phyloP scores from a whole-genome alignment of 2,797 vertebrate species.

The Megaceryle alcyon region DNA sequence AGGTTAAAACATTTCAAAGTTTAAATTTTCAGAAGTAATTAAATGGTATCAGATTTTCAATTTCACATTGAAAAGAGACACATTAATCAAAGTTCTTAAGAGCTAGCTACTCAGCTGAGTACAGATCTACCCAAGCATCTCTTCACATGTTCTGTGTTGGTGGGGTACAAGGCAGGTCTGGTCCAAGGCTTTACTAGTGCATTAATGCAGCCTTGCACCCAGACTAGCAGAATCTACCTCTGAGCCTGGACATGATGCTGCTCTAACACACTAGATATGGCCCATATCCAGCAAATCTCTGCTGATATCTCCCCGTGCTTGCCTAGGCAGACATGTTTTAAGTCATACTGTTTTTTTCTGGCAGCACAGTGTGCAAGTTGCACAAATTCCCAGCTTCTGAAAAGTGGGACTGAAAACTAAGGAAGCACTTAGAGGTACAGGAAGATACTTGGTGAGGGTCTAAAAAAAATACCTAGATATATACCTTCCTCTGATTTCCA shows the following conservation, averaged over 20 bases:
- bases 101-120: not conserved
- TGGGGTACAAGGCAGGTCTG: not conserved
- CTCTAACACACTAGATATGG: not conserved
- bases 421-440: not conserved
- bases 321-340: not conserved
- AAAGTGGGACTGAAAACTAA: not conserved
- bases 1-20: not conserved
- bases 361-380: not conserved
- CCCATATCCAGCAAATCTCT: not conserved
- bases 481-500: not conserved
- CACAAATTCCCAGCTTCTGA: not conserved
- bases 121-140: not conserved
- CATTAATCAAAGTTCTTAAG: not conserved
- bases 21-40: not conserved
- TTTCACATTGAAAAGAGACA: not conserved
- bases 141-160: not conserved
- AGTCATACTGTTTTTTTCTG: not conserved
- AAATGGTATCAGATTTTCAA: not conserved
- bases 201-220: not conserved
- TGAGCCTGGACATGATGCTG: not conserved
- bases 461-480: not conserved
- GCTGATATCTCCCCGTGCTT: not conserved
- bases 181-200: not conserved
- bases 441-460: not conserved
- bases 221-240: not conserved